Conservation (phyloP, 1,140 invertebrate species). For the Apis florea region DNA sequence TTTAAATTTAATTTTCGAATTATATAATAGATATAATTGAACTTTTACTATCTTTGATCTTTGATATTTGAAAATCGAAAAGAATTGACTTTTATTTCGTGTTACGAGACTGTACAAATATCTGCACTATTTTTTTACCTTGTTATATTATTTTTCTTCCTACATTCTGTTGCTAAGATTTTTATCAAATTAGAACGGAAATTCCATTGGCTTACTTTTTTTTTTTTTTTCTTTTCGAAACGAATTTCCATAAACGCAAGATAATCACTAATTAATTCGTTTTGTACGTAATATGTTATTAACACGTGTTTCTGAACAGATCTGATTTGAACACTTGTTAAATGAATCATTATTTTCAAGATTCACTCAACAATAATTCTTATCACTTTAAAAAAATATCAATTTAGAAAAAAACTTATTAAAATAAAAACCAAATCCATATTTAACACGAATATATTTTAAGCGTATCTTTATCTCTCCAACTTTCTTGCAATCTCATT, state of each 20-base stretch:
- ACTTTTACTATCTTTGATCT: too few species aligned
- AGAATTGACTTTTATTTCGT: too few species aligned
- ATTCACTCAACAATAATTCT: too few species aligned
- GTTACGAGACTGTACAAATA: not conserved
- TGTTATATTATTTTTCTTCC: not conserved
- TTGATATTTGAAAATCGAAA: too few species aligned
- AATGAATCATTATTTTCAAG: not conserved
- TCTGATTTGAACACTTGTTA: not conserved
- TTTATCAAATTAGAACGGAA: constrained; percentile 9
- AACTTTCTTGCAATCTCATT: not conserved
- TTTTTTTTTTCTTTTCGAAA: not conserved
- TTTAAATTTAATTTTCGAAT: too few species aligned
- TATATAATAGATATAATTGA: too few species aligned
- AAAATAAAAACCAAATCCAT: not conserved
- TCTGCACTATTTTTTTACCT: not conserved
- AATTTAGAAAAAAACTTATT: too few species aligned
- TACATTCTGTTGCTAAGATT: not conserved
- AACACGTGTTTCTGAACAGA: too few species aligned
- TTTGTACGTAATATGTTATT: not conserved
- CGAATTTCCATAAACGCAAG: not conserved
- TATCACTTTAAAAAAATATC: too few species aligned
- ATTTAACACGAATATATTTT: not conserved
- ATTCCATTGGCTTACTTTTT: not conserved
- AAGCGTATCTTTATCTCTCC: too few species aligned
- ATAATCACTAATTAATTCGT: not conserved